A percentile compares a stretch with the other conserved stretches of the same genome.
Conservation (phyloP, 2,113 vertebrate species). For the Edolisoma coerulescens region DNA sequence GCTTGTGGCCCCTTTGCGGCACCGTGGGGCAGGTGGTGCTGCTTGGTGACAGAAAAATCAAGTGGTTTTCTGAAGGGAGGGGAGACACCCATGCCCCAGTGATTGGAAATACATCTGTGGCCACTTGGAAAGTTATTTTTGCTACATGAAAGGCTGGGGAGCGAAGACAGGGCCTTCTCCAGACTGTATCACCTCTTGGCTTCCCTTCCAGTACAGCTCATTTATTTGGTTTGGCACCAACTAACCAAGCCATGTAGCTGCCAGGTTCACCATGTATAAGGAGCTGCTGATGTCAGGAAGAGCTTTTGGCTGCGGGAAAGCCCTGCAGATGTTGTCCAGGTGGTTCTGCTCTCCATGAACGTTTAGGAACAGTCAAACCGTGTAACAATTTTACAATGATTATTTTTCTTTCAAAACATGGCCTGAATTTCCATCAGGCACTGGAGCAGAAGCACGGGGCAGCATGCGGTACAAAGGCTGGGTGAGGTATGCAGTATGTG, state of each 20-base stretch:
- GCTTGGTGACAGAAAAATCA: not conserved
- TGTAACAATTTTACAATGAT: not conserved
- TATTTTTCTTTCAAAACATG: not conserved
- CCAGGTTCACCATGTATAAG: slow-evolving; percentile 35
- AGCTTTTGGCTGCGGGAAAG: slow-evolving; percentile 9
- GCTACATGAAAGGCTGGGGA: slow-evolving; percentile 12
- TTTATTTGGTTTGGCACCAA: slow-evolving; percentile 41
- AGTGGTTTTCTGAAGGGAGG: not conserved
- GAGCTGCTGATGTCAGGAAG: slow-evolving; percentile 35
- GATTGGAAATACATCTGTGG: slow-evolving; percentile 18
- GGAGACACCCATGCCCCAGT: not conserved
- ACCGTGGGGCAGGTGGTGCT: not conserved
- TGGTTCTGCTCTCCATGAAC: not conserved
- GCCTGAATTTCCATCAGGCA: not conserved
- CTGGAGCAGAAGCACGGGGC: not conserved
- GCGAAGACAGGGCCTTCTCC: not conserved
- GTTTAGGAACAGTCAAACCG: not conserved
- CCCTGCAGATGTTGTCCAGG: slow-evolving; percentile 34
- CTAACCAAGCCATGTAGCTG: not conserved
- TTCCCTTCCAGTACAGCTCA: slow-evolving; percentile 7
- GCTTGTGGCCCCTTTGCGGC: fast-evolving
- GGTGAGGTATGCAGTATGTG: not conserved
- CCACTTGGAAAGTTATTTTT: not conserved
- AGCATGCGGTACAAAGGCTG: fast-evolving
- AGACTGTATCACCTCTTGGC: slow-evolving; percentile 34